Evolutionary conservation across 2,888 invertebrate genomes (phyloP).

Genomic region (Protonemura montana): DNA sequence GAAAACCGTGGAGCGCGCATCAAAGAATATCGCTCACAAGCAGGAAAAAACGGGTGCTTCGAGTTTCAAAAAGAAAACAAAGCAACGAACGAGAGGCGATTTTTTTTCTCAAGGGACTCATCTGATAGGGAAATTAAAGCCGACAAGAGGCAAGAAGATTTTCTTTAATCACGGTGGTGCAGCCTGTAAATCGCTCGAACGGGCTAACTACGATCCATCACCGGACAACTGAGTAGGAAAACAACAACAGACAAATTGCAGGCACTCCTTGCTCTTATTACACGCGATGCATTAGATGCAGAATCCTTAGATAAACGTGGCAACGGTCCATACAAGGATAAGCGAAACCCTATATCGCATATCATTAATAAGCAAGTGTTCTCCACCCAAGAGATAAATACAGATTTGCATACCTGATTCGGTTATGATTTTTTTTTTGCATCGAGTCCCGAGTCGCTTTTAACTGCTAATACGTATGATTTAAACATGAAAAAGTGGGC

Average conservation of each 20-base stretch:
- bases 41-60: neutral
- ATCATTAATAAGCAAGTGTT: slow-evolving; percentile 18
- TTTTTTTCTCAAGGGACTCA: neutral
- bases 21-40: neutral
- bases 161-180: neutral
- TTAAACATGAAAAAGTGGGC: neutral
- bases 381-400: slow-evolving; percentile 24
- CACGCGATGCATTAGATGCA: neutral
- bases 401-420: slow-evolving; percentile 36
- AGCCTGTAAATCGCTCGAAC: neutral
- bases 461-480: neutral
- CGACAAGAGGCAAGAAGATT: neutral
- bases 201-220: neutral
- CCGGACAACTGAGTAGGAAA: neutral
- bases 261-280: neutral
- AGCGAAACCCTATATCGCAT: slow-evolving; percentile 2
- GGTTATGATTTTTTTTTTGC: neutral
- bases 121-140: neutral
- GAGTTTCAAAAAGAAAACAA: neutral
- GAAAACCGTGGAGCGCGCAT: neutral
- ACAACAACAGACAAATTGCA: neutral
- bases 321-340: slow-evolving; percentile 22
- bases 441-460: neutral
- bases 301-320: neutral
- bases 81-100: neutral